Conservation (phyloP, 2,888 invertebrate species). For the Drosophila parthenogenetica region DNA sequence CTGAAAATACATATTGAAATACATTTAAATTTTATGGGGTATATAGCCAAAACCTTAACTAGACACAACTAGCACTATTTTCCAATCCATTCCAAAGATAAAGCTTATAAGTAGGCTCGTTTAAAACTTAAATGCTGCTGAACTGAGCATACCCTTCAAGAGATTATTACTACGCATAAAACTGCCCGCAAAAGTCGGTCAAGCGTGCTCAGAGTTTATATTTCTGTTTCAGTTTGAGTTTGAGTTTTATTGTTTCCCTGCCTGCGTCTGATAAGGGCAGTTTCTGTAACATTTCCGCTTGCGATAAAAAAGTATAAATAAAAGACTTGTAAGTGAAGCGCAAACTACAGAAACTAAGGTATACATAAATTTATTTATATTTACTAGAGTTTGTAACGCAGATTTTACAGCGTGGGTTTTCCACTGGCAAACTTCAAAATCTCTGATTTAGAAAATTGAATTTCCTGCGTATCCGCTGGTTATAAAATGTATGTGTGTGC, state of each 20-base stretch:
- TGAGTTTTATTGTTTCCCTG: conserved; percentile 21
- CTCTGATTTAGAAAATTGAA: conserved; percentile 63
- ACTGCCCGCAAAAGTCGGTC: conserved; percentile 42
- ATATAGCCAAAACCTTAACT: too few species aligned
- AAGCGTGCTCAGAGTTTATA: conserved; percentile 15
- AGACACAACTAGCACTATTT: too few species aligned
- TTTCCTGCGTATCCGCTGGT: conserved; percentile 56
- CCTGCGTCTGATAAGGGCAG: conserved; percentile 11
- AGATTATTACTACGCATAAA: conserved; percentile 54
- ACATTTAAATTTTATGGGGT: too few species aligned
- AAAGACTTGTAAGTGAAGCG: conserved; percentile 9
- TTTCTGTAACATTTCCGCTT: conserved; percentile 25
- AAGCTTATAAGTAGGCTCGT: background rate
- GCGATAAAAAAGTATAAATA: conserved; percentile 20
- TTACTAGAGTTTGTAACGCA: background rate
- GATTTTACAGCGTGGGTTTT: background rate
- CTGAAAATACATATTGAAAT: too few species aligned
- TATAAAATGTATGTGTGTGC: background rate
- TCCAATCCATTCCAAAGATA: too few species aligned
- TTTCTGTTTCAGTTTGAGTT: conserved; percentile 6
- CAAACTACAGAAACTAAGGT: background rate
- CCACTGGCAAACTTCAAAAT: conserved; percentile 14
- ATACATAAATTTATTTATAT: conserved; percentile 2
- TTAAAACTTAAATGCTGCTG: background rate
- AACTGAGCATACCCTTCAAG: conserved; percentile 1